These are phyloP conservation scores for Chlorospingus flavigularis DNA, from an alignment of 2,797 vertebrate genomes.

Conservation along the genomic window DNA sequence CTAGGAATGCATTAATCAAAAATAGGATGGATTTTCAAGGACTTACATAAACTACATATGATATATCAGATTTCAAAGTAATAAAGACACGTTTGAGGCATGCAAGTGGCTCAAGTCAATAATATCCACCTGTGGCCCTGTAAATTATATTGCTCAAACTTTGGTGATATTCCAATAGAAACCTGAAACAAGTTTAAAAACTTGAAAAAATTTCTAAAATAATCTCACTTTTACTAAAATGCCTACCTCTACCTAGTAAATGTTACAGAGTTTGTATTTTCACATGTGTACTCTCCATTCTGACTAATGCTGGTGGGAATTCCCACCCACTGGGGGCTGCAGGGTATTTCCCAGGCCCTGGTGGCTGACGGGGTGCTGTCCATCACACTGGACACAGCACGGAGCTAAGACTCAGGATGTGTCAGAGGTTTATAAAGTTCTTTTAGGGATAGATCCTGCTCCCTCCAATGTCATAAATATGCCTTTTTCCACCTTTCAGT, in stretches of 20 bases:
- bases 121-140: neutral
- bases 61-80: neutral
- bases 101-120: neutral
- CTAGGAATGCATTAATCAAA: neutral
- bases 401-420: neutral
- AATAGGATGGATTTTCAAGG: neutral
- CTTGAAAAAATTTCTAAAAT: neutral
- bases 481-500: neutral
- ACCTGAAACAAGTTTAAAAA: neutral
- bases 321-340: neutral
- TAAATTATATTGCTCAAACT: neutral
- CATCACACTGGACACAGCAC: neutral
- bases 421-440: neutral
- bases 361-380: neutral
- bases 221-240: neutral
- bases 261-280: neutral
- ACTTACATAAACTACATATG: neutral
- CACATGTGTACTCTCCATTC: accelerated
- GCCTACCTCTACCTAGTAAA: neutral
- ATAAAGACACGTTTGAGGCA: neutral
- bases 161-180: neutral
- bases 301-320: neutral
- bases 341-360: neutral
- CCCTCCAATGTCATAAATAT: neutral
- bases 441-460: neutral